Conservation (phyloP, 2,888 invertebrate genomes). For the Andrena dorsata region DNA sequence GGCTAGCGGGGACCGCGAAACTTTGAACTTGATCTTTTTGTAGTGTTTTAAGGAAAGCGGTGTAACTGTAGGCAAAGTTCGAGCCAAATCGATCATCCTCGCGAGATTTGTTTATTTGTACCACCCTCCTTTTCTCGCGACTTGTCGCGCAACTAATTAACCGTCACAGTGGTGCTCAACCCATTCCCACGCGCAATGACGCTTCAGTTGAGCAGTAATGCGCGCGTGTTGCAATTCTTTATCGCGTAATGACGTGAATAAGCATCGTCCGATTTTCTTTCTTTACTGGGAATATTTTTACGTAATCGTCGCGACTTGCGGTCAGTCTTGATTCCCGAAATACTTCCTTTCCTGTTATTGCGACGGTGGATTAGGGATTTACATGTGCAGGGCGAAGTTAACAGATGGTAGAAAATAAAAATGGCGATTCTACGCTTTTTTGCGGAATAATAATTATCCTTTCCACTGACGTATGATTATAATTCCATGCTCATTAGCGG, state of each 20-base stretch:
- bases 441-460: too few species aligned
- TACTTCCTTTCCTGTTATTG: not conserved
- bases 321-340: constrained; percentile 2
- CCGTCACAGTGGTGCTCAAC: not conserved
- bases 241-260: constrained; percentile 34
- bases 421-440: too few species aligned
- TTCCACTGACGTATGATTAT: too few species aligned
- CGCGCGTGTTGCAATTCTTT: constrained; percentile 23
- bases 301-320: constrained; percentile 13
- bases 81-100: too few species aligned
- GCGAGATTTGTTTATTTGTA: not conserved
- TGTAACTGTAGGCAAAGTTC: too few species aligned
- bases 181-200: not conserved
- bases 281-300: constrained; percentile 10
- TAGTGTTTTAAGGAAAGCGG: too few species aligned
- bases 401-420: too few species aligned
- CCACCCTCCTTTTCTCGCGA: too few species aligned
- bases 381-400: not conserved
- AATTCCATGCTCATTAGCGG: too few species aligned
- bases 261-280: constrained; percentile 19
- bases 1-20: too few species aligned
- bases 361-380: constrained; percentile 12
- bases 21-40: too few species aligned
- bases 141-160: not conserved
- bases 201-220: constrained; percentile 1